Base-by-base conservation (phyloP, 2,888 invertebrate species). In the Drosophila siamana region DNA sequence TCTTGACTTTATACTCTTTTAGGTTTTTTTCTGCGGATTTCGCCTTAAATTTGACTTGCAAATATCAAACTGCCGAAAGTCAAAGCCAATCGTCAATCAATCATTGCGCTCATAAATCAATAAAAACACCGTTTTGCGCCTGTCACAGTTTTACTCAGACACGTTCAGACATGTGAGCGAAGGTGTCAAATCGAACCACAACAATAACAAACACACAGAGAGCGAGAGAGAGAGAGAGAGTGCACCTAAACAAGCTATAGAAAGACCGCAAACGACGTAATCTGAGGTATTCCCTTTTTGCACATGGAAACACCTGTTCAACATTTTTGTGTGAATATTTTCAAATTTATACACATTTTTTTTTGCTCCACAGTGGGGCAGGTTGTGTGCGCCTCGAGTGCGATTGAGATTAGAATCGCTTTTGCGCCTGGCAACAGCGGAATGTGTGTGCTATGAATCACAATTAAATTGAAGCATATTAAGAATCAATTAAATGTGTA, bases 31-130 rank as follows among this genome's bases (percentile, higher is more conserved):
- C 30, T 47, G 46, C 16, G 48, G 48, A 50, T 60, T 52, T 28
- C 30, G 19, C 5, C 8, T 22, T 22, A 26, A 48, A 72, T 78
- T 59, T 67, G 57, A 56, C 15, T 52, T 60, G 68, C 74, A 67
- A 52, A 63, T 73, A 59, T 73, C 62, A 67, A 69, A 70, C 41
- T 70, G 75, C 56, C 82, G 59, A 82, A 75, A 87, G 69, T 76
- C 88, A 83, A 69, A 82, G 74, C 78, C 80, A 69, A 80, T 88
- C 74, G 71, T 80, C 84, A 83, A 88, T 87, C 86, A 86, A 61
- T 60, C 60, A 79, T 55, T 63, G 44, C 38, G 73, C 52, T 65
- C 73, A 71, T 82, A 86, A 82, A 82, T 82, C 82, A 82, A 88
- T 82, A 83, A 70, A 74, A 83, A 28, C 59, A 59, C 55, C 88